Conservation (phyloP, 2,113 vertebrate genomes). For the Proteles cristata region DNA sequence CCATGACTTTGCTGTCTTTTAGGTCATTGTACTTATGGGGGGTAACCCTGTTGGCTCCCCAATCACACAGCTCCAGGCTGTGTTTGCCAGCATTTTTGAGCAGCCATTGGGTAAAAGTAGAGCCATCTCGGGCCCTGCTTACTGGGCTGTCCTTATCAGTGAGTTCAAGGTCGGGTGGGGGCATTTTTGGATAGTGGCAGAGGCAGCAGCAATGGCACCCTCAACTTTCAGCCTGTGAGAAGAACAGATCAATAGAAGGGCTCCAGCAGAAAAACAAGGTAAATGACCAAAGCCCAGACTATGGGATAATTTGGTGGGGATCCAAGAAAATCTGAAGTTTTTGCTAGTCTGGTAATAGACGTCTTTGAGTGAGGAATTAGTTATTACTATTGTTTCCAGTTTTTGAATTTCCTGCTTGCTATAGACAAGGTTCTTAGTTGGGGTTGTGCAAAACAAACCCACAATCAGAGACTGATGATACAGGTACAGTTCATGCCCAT, state of each 20-base stretch:
- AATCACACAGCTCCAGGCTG: neutral
- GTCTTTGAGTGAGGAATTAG: neutral
- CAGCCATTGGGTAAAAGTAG: neutral
- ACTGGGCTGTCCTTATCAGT: neutral
- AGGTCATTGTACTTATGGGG: neutral
- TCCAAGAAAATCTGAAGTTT: neutral
- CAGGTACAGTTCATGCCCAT: neutral
- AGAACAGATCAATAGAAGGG: neutral
- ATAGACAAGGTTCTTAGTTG: neutral
- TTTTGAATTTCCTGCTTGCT: neutral
- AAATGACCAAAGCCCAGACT: neutral
- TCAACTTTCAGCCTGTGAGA: neutral
- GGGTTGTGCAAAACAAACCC: neutral
- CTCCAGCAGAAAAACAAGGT: neutral
- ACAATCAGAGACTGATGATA: neutral
- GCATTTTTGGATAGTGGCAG: too few species aligned
- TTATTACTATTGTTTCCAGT: neutral
- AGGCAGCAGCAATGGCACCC: neutral
- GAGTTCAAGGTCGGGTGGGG: fast-evolving
- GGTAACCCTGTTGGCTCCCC: neutral
- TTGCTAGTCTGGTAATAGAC: neutral
- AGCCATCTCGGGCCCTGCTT: neutral
- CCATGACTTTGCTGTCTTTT: neutral
- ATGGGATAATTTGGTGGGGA: neutral
- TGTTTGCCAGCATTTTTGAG: neutral